Conservation (phyloP, 1,140 invertebrate species). For the Aphaenogaster ashmeadi region DNA sequence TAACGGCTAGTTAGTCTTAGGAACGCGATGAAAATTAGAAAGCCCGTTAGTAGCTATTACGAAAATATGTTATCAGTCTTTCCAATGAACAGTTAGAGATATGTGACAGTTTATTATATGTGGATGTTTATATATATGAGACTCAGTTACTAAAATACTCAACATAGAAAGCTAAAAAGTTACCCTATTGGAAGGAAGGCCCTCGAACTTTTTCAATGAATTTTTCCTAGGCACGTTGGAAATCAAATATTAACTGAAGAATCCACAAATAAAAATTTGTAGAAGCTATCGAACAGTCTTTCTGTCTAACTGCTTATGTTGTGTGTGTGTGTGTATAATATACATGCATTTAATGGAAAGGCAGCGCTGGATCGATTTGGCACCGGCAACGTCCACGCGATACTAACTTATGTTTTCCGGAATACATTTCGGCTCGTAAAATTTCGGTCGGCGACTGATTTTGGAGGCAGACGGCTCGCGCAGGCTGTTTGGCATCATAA, state of each 20-base stretch:
- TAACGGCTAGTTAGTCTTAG: not conserved
- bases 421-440: slow-evolving; percentile 49
- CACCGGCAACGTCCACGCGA: not conserved
- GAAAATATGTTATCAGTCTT: not conserved
- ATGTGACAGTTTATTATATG: not conserved
- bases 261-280: not conserved
- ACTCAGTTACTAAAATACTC: not conserved
- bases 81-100: not conserved
- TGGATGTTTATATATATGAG: slow-evolving; percentile 2
- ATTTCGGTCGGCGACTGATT: slow-evolving; percentile 45
- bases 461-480: slow-evolving; percentile 19
- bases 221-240: not conserved
- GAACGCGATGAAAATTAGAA: not conserved
- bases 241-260: not conserved
- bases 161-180: not conserved
- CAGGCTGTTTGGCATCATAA: slow-evolving; percentile 45
- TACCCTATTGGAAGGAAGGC: not conserved
- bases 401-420: slow-evolving; percentile 49
- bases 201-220: not conserved
- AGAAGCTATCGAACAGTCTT: not conserved
- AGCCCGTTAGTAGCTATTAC: not conserved
- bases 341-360: slow-evolving; percentile 21
- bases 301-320: not conserved
- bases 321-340: not conserved
- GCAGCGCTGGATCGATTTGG: slow-evolving; percentile 29